Percentiles rank a stretch among this genome's conserved stretches.
These are phyloP conservation scores for Pedetes capensis DNA, from an alignment of 2,113 vertebrate species.

Conservation along the genomic window DNA sequence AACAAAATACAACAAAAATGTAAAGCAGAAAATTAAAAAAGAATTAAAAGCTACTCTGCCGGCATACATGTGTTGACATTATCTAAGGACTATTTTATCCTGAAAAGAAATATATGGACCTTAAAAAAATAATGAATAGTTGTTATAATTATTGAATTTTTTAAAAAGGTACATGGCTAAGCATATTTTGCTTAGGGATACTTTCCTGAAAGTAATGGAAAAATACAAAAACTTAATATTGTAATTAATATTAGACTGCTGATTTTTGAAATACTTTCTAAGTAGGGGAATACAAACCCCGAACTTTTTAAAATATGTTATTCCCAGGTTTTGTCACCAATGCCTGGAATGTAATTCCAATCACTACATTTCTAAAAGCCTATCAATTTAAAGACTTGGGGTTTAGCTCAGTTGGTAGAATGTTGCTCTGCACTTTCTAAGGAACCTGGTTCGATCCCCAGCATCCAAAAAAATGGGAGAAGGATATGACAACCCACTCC, in stretches of 20 bases:
- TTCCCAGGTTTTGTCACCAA: constrained; percentile 5
- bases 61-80: background rate
- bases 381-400: too few species aligned
- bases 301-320: background rate
- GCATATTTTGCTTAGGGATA: background rate
- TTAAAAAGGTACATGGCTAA: background rate
- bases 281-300: background rate
- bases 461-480: too few species aligned
- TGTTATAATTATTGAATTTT: background rate
- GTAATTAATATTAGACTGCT: constrained; percentile 4
- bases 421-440: too few species aligned
- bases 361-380: background rate
- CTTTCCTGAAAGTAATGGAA: background rate
- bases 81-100: background rate
- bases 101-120: background rate
- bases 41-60: background rate
- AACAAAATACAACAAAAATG: background rate
- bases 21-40: background rate
- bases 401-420: too few species aligned
- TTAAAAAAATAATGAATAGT: background rate
- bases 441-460: too few species aligned
- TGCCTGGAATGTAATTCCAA: background rate
- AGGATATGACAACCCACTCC: too few species aligned
- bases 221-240: background rate
- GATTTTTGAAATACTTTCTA: constrained; percentile 13